Base-by-base conservation (phyloP, 1,140 invertebrate species). In the Drusus annulatus region DNA sequence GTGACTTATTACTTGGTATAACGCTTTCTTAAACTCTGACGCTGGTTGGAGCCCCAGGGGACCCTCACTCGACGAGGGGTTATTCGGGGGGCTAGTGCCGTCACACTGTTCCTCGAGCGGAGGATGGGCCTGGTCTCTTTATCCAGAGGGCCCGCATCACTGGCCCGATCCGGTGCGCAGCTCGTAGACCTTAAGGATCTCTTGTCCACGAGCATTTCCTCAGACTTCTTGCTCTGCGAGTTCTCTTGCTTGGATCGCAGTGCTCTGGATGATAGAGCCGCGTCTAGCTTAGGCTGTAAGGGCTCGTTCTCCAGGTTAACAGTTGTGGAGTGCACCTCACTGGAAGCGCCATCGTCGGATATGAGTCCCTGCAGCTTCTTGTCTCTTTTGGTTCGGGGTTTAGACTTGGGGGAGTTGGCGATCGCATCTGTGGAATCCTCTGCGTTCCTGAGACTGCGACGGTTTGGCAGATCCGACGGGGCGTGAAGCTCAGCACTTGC, bases 301-400 rank as follows among this genome's bases (percentile, higher is more conserved):
- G 71, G 60, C 15, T 65, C 73, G n/a, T 63, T 80, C 54, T 82
- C 78, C 2, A 80, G n/a, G 58, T 82, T 79, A n/a, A 83, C 21
- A 0, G 81, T 83, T 1, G 81, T 83, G 10, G 81, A 83, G 63
- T 83, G 81, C 13, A 83, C 81, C 62, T 83, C 81, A 23, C 50
- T 31, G 21, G 80, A 45, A 31, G 62, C 54, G 5, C 69, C 50
- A 15, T 83, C 81, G 16, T 78, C 73, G 10, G 58, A 52, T 17
- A 31, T 50, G 2, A 63, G 6, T 19, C 52, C 25, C 3, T 62
- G 19, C 2, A 28, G 6, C 56, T 82, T 83, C n/a, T 15, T 63
- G 23, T 78, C 75, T 45, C 62, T 79, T 68, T 82, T 82, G 19
- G 75, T 83, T 71, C 77, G 73, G 3, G 56, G 19, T 23, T 80